A percentile compares a stretch with the other conserved stretches of the same genome.
Conservation (phyloP, 2,113 vertebrate genomes). For the Cygnus buccinator region DNA sequence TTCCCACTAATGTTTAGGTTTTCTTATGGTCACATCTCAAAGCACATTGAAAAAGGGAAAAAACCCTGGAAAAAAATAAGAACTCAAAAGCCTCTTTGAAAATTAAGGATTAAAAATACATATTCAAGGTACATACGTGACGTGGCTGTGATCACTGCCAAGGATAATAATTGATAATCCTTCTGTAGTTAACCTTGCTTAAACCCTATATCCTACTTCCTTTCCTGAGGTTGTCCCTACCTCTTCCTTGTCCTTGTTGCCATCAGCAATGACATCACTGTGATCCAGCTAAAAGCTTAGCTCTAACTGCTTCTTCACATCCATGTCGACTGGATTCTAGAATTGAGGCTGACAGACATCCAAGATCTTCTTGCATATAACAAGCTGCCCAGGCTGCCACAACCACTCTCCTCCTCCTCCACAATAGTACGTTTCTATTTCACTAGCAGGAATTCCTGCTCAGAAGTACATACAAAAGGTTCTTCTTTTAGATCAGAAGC, state of each 20-base stretch:
- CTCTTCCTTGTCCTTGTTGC: neutral
- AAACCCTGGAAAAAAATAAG: neutral
- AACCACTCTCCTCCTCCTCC: neutral
- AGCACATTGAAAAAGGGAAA: neutral
- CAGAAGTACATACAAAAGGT: neutral
- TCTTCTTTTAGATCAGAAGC: neutral
- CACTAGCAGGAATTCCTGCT: neutral
- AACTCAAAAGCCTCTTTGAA: neutral
- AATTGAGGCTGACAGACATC: neutral
- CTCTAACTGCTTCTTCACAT: neutral
- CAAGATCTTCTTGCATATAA: neutral
- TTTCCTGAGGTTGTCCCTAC: neutral
- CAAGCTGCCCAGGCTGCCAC: neutral
- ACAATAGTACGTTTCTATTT: neutral
- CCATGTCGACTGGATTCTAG: neutral
- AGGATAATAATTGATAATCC: slow-evolving; percentile 16
- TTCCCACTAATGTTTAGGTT: neutral
- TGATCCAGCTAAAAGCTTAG: neutral
- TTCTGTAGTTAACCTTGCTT: neutral
- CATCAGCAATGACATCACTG: neutral
- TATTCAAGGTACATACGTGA: neutral
- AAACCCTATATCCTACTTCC: neutral
- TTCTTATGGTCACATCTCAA: neutral
- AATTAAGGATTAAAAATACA: neutral
- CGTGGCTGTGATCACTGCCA: neutral